These are phyloP conservation scores for Pantala flavescens DNA, from an alignment of 1,140 invertebrate genomes.

Conservation along the genomic window DNA sequence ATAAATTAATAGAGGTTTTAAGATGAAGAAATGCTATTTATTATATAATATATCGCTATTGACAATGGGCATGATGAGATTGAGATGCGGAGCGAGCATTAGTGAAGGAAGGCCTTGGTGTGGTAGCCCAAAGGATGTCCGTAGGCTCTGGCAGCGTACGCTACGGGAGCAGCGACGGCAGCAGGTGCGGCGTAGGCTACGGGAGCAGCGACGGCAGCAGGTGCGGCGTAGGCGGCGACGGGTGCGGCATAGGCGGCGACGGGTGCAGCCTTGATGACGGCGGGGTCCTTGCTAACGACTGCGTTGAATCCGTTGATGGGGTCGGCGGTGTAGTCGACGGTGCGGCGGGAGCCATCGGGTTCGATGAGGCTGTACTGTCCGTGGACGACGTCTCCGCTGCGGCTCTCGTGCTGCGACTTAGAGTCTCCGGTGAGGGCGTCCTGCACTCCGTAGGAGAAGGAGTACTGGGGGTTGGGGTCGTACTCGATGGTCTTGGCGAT, in stretches of 20 bases:
- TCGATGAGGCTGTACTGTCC: constrained; percentile 37
- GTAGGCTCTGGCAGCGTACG: not conserved
- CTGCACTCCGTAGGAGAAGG: constrained; percentile 42
- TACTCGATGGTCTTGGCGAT: constrained; percentile 22
- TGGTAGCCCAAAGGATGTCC: not conserved
- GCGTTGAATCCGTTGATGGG: constrained; percentile 23
- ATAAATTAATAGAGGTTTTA: too few species aligned
- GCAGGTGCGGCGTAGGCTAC: constrained; percentile 21
- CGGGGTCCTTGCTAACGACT: not conserved
- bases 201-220: not conserved
- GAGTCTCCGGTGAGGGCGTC: constrained; percentile 26
- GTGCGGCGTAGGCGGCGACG: constrained; percentile 14
- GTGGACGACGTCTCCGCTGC: constrained; percentile 33
- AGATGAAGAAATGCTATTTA: too few species aligned
- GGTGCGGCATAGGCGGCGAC: constrained; percentile 14
- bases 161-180: too few species aligned
- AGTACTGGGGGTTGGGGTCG: constrained; percentile 32
- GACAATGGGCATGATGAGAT: too few species aligned
- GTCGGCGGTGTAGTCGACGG: constrained; percentile 34
- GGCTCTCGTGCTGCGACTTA: constrained; percentile 24
- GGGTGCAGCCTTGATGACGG: not conserved
- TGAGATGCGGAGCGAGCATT: not conserved
- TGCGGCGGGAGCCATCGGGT: constrained; percentile 36
- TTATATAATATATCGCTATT: too few species aligned
- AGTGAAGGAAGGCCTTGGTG: not conserved